These are phyloP conservation scores for Leucophenga varia DNA, from an alignment of 1,140 invertebrate species.

Conservation along the genomic window DNA sequence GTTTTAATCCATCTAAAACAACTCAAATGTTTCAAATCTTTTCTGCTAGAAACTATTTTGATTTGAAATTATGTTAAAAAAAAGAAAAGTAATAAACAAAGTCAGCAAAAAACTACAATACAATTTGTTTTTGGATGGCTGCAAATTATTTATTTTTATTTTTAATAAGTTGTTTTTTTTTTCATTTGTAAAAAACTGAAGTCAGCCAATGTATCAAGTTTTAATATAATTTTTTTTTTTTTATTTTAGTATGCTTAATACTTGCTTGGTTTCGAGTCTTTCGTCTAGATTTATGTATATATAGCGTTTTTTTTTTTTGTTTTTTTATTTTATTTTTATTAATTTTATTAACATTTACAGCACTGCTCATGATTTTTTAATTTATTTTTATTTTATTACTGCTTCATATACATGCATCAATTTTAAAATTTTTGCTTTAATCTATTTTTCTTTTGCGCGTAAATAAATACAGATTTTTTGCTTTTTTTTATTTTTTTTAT, in stretches of 20 bases:
- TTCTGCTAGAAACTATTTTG: too few relatives aligned
- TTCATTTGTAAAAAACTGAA: conserved; percentile 27
- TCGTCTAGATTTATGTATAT: conserved; percentile 11
- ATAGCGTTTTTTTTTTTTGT: conserved; percentile 24
- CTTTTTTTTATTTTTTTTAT: conserved; percentile 7
- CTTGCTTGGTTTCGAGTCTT: conserved; percentile 56
- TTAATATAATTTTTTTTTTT: conserved; percentile 26
- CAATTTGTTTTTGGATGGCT: too few relatives aligned
- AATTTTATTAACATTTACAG: conserved; percentile 40
- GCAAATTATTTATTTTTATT: conserved; percentile 6
- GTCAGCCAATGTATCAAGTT: conserved; percentile 28
- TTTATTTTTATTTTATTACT: neutral
- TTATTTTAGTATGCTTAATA: conserved; percentile 41
- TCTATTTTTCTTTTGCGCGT: conserved; percentile 21
- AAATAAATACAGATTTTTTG: conserved; percentile 29
- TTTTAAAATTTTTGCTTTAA: conserved; percentile 28
- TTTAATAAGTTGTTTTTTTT: conserved; percentile 2
- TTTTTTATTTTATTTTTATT: conserved; percentile 23
- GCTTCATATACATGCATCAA: conserved; percentile 18
- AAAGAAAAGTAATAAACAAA: too few relatives aligned
- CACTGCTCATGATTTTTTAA: conserved; percentile 2
- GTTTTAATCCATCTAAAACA: too few relatives aligned
- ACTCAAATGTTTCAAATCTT: too few relatives aligned
- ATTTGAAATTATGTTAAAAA: too few relatives aligned
- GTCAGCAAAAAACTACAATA: too few relatives aligned